Evolutionary conservation across 2,888 invertebrate species (phyloP), one percentile per base, ranked within the genome.

Genomic region (Limnephilus marmoratus): DNA sequence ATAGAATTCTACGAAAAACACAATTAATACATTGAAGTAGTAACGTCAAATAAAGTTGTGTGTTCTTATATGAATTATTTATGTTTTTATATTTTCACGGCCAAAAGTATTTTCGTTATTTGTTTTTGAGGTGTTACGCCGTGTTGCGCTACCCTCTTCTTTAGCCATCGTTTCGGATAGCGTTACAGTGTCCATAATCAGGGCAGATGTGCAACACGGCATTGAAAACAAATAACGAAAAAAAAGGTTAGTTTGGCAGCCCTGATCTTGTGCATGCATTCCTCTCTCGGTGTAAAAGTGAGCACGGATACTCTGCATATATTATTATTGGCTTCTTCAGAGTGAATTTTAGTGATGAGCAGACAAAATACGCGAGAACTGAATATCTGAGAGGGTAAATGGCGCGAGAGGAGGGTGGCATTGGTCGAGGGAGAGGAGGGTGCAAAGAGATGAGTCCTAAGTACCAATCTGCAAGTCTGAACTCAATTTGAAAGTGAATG

Each of bases 341-440:
- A 92, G 91, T 93, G 92, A 92, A 93, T 92, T 93, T 92, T 93
- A 92, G 93, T 91, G 93, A 93, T 92, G 93, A 93, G 92, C 91
- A 91, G 91, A 91, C 93, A 45, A 81, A 92, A 91, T 86, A 88
- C 91, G 49, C 87, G 68, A 68, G 87, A 87, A 68, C 68, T 87
- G 87, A 87, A 87, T 87, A 87, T 87, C 87, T 87, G 87, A 87
- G 87, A 87, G 68, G 87, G 53, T 87, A 87, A 87, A 87, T 87
- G 87, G 29, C 31, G 87, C n/a, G 68, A 68, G 68, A n/a, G 68
- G 7, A 4, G 87, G 87, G 68, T 81, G 82, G 87, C 49, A 87
- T 68, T 15, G 31, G 87, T 53, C 68, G 31, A 87, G 68, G 87
- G 87, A 31, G 49, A 68, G 31, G 81, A 24, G 81, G 37, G 41